Base-by-base conservation (phyloP, 2,113 vertebrate genomes). In the Monarcha castaneiventris region DNA sequence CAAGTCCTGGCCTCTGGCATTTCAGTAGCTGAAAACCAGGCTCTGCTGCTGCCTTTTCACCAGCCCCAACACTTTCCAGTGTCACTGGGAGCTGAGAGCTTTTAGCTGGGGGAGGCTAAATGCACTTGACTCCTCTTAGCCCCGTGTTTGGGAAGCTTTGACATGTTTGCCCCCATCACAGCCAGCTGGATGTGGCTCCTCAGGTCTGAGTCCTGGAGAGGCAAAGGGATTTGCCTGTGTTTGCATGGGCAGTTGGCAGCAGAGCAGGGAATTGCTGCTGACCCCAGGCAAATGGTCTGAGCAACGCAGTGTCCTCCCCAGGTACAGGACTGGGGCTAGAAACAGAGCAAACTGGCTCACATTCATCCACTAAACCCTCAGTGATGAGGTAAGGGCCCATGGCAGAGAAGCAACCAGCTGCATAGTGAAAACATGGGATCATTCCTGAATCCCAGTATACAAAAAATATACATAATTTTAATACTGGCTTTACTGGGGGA, bases 281-380 rank as follows among this genome's bases (percentile, higher is more conserved):
- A 64, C 48, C 39, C 19, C 0, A 0, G n/a, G 55, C 20, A 83
- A 85, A 22, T 1, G 3, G n/a, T 58, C 41, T 43, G 26, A 63
- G 43, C 77, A 58, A 10, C 0, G 4, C n/a, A 39, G 17, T n/a
- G 51, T 46, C 26, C 56, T 84, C 39, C 29, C 20, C 48, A 48
- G 2, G 8, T 19, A 16, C 8, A 71, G 46, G 25, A 16, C 10
- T 39, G n/a, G 15, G 37, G 14, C 43, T 93, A 39, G 46, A 78
- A 55, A 35, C 13, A 32, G 32, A 66, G 72, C 37, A 77, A 66
- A 51, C 12, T 35, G n/a, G 6, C 22, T 85, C 52, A 9, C 25
- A 19, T 52, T 84, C 17, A 29, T 59, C 18, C 63, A 58, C 37
- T 23, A 13, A 51, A 32, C 11, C 43, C 51, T 43, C 56, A 44